A percentile compares a stretch with the other conserved stretches of the same genome.
These are phyloP conservation scores for Leucophenga maculata DNA, from an alignment of 2,888 invertebrate species.

Conservation along the genomic window DNA sequence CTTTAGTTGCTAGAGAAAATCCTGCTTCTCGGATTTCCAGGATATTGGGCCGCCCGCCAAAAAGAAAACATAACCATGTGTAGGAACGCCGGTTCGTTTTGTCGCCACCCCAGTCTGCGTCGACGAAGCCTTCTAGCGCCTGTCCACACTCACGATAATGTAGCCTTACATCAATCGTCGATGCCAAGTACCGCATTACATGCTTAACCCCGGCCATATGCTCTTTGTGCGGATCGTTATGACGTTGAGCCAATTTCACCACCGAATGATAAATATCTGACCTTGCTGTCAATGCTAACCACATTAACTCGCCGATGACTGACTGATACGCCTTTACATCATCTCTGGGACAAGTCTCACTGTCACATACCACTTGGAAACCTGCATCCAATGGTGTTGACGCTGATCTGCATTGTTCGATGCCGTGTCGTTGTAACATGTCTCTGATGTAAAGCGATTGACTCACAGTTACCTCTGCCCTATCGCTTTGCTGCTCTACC, in stretches of 20 bases:
- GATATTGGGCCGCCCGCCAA: conserved; percentile 30
- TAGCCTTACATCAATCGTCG: neutral
- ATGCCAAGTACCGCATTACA: conserved; percentile 20
- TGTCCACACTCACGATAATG: conserved; percentile 25
- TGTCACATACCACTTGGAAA: conserved; percentile 31
- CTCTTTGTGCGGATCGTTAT: conserved; percentile 25
- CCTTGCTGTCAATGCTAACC: conserved; percentile 26
- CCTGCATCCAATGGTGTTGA: conserved; percentile 29
- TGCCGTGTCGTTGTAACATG: conserved; percentile 14
- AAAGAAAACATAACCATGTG: conserved; percentile 25
- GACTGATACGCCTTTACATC: conserved; percentile 15
- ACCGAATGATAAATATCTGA: conserved; percentile 32
- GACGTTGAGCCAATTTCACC: conserved; percentile 30
- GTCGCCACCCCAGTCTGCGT: neutral
- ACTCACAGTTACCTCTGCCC: too few relatives aligned
- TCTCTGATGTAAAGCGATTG: conserved; percentile 9
- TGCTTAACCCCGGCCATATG: conserved; percentile 27
- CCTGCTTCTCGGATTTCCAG: conserved; percentile 28
- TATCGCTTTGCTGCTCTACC: too few relatives aligned
- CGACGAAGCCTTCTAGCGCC: conserved; percentile 22
- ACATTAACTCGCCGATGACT: conserved; percentile 23
- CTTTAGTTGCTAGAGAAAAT: conserved; percentile 9
- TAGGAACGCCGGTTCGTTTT: conserved; percentile 18
- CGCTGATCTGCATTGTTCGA: conserved; percentile 8
- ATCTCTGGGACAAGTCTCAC: conserved; percentile 9